These are phyloP conservation scores for Cebidichthys violaceus DNA, from an alignment of 2,113 vertebrate species.

Conservation along the genomic window DNA sequence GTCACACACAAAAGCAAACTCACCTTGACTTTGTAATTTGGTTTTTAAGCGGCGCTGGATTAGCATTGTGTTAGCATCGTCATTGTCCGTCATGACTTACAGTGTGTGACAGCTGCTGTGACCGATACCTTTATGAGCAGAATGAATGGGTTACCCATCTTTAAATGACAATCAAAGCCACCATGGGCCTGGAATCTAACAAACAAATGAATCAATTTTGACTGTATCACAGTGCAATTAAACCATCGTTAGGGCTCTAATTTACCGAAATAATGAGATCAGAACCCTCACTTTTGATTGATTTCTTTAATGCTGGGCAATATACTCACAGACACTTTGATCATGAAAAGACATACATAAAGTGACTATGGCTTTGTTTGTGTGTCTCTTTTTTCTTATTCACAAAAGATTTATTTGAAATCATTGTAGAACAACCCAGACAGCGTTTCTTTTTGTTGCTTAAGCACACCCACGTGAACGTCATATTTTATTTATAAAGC, in stretches of 20 bases:
- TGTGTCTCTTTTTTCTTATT: slow-evolving; percentile 23
- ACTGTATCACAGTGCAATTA: slow-evolving; percentile 40
- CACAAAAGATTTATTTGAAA: slow-evolving; percentile 55
- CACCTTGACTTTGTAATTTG: slow-evolving; percentile 30
- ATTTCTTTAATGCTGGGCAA: slow-evolving; percentile 27
- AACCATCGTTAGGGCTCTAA: slow-evolving; percentile 51
- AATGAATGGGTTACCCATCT: slow-evolving; percentile 52
- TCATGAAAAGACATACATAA: slow-evolving; percentile 36
- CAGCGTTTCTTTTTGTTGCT: slow-evolving; percentile 73
- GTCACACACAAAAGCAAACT: slow-evolving; percentile 10
- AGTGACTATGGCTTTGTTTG: slow-evolving; percentile 48
- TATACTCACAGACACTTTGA: slow-evolving; percentile 17
- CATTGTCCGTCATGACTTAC: slow-evolving; percentile 43
- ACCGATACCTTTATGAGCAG: slow-evolving; percentile 53
- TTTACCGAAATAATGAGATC: slow-evolving; percentile 58
- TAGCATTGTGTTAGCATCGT: slow-evolving; percentile 24
- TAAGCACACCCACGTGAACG: slow-evolving; percentile 75
- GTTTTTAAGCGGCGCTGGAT: slow-evolving; percentile 23
- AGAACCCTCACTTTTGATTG: slow-evolving; percentile 52
- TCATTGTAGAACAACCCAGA: slow-evolving; percentile 69
- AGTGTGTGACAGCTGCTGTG: slow-evolving; percentile 39
- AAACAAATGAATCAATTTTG: slow-evolving; percentile 57
- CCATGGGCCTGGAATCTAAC: slow-evolving; percentile 39
- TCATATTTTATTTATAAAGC: slow-evolving; percentile 76
- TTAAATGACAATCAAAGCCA: slow-evolving; percentile 56